Conservation (phyloP, 64 coral and sea anemone genomes). For the Pocillopora damicornis region DNA sequence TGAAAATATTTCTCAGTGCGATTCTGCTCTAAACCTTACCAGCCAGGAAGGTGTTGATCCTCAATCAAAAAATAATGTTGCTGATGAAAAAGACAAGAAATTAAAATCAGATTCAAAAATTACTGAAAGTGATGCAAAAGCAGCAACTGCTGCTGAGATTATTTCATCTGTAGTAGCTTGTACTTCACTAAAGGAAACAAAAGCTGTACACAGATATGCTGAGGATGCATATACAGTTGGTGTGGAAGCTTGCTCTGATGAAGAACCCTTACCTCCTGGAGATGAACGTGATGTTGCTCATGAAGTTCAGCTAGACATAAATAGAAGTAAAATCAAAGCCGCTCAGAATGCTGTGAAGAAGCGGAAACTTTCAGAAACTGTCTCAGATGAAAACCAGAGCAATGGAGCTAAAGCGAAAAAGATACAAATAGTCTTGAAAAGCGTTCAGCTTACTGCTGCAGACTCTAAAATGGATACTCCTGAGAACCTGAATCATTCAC, state of each 20-base stretch:
- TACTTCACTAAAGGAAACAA: constrained; percentile 28
- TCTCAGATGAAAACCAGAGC: constrained; percentile 60
- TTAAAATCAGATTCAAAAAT: constrained; percentile 6
- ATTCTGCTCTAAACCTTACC: neutral
- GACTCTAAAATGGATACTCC: constrained; percentile 22
- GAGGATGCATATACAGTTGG: constrained; percentile 62
- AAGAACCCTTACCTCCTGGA: constrained; percentile 78
- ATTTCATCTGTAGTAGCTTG: constrained; percentile 70
- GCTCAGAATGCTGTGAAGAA: constrained; percentile 73
- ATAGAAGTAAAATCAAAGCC: constrained; percentile 60
- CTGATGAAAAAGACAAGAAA: neutral
- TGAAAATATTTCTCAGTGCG: neutral
- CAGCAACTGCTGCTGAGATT: constrained; percentile 55
- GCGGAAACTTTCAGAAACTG: constrained; percentile 70
- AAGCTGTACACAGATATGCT: neutral
- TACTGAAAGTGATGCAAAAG: constrained; percentile 29
- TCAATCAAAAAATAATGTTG: neutral
- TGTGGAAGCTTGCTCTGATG: constrained; percentile 73
- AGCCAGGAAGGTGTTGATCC: neutral
- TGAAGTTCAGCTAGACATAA: constrained; percentile 61
- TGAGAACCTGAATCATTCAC: neutral
- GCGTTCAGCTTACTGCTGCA: constrained; percentile 46
- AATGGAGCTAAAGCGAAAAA: constrained; percentile 53
- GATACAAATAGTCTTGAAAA: constrained; percentile 74
- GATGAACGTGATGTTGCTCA: constrained; percentile 75